Percentiles rank a stretch among this genome's conserved stretches.
These are phyloP conservation scores for Drosophila histrio DNA, from an alignment of 2,888 invertebrate genomes.

Conservation along the genomic window DNA sequence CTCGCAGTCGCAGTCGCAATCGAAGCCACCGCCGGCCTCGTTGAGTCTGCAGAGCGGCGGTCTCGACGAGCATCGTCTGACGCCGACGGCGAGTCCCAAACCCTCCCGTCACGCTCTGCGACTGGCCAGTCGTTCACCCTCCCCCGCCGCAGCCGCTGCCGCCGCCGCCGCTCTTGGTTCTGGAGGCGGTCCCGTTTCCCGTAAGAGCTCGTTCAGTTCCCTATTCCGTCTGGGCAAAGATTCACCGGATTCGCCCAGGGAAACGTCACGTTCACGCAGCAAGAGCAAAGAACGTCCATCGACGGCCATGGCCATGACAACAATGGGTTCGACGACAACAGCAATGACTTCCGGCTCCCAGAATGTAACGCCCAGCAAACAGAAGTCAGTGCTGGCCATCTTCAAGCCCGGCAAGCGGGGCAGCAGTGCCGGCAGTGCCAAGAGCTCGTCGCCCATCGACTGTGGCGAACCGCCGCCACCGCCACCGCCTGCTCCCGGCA, in stretches of 20 bases:
- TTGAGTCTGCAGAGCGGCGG: conserved; percentile 85
- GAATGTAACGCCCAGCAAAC: conserved; percentile 87
- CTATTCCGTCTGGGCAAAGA: conserved; percentile 88
- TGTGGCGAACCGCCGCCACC: conserved; percentile 67
- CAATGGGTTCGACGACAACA: not conserved
- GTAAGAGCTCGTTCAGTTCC: conserved; percentile 92
- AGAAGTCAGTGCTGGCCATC: conserved; percentile 88
- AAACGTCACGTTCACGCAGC: conserved; percentile 85
- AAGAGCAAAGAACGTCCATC: conserved; percentile 87
- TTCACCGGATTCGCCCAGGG: conserved; percentile 83
- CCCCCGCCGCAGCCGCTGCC: conserved; percentile 88
- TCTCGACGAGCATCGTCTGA: conserved; percentile 84
- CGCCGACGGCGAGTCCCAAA: conserved; percentile 85
- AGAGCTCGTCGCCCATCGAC: conserved; percentile 84
- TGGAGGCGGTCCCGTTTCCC: conserved; percentile 85
- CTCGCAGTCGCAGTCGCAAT: not conserved
- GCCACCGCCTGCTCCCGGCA: conserved; percentile 57
- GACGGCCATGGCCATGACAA: conserved; percentile 46
- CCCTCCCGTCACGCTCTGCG: conserved; percentile 80
- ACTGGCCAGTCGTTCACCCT: conserved; percentile 86
- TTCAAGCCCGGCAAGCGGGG: conserved; percentile 87
- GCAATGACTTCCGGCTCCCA: conserved; percentile 78
- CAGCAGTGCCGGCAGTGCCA: conserved; percentile 81
- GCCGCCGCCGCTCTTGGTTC: conserved; percentile 86
- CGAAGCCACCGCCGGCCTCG: conserved; percentile 86